Conservation (phyloP, 2,113 vertebrate genomes). For the Stegostoma tigrinum region DNA sequence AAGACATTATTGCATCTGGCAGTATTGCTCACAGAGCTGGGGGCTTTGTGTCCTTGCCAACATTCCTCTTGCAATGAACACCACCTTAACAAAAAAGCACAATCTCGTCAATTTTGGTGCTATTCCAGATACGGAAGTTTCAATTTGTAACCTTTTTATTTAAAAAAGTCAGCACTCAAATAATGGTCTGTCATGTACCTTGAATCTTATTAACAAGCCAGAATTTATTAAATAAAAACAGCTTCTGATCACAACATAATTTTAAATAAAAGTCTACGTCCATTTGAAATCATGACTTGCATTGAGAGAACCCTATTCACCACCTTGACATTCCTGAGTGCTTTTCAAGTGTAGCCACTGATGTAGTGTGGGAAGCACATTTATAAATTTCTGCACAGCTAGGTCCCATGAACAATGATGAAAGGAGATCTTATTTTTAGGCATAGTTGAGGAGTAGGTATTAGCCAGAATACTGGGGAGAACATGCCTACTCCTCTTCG, state of each 20-base stretch:
- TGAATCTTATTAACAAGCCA: too few relatives aligned
- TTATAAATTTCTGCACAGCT: too few relatives aligned
- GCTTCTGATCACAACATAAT: too few relatives aligned
- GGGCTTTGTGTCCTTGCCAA: background rate
- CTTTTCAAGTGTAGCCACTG: background rate
- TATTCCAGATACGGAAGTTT: too few relatives aligned
- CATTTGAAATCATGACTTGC: background rate
- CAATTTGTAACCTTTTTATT: too few relatives aligned
- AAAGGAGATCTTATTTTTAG: background rate
- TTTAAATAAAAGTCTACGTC: too few relatives aligned
- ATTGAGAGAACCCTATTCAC: background rate
- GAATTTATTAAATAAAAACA: too few relatives aligned
- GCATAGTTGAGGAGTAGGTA: too few relatives aligned
- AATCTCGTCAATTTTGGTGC: background rate
- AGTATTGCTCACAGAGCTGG: background rate
- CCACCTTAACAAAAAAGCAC: background rate
- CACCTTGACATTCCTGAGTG: background rate
- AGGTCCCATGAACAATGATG: background rate
- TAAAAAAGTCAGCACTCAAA: too few relatives aligned
- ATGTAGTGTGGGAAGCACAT: background rate
- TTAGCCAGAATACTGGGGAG: too few relatives aligned
- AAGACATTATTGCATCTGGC: background rate
- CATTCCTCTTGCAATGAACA: background rate
- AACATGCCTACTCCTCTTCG: too few relatives aligned
- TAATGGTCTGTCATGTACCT: background rate